Evolutionary conservation across 2,888 invertebrate species (phyloP), one percentile per base, ranked within the genome.

Genomic region (Drosophila silvestris): DNA sequence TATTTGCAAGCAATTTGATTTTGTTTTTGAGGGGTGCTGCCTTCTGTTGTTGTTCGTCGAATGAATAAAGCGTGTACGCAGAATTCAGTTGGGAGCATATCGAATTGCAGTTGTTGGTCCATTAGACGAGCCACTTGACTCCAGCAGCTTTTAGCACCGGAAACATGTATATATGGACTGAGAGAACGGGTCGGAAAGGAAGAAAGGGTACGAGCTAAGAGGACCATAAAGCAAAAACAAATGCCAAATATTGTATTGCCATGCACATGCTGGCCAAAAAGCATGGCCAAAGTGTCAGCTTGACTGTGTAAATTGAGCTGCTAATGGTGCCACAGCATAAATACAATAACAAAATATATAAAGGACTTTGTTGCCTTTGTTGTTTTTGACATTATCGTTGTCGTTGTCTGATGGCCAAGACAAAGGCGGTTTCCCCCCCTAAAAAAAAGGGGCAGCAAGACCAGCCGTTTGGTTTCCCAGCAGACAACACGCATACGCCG

Each of bases 41-140:
- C 70, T 69, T 44, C 35, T 54, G 19, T 37, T n/a, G 26, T 19
- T 83, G 64, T 50, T 75, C 70, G 65, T 53, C 60, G 72, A 77
- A 77, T 76, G 76, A 72, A 53, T 82, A 74, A 84, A 74, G 68
- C 50, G 68, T 50, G 50, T 56, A 33, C n/a, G 37, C 6, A 30
- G 9, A 22, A 70, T 69, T 58, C 69, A 69, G 59, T 47, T 77
- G 60, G 72, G 52, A 72, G 62, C 77, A 67, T 78, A 85, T 85
- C 89, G 85, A 89, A 79, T 85, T 86, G 84, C 85, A 86, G 77
- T 85, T 89, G 82, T 83, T 74, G 87, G 87, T 85, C 85, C 85
- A 85, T 85, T 85, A 85, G 87, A 61, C 76, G 71, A 64, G 58
- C 82, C 89, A 85, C 85, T 85, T 85, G 87, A 84, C 70, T 71